A percentile compares a stretch with the other conserved stretches of the same genome.
phyloP scores from a whole-genome alignment of 2,888 invertebrate species.

The Plusia festucae region DNA sequence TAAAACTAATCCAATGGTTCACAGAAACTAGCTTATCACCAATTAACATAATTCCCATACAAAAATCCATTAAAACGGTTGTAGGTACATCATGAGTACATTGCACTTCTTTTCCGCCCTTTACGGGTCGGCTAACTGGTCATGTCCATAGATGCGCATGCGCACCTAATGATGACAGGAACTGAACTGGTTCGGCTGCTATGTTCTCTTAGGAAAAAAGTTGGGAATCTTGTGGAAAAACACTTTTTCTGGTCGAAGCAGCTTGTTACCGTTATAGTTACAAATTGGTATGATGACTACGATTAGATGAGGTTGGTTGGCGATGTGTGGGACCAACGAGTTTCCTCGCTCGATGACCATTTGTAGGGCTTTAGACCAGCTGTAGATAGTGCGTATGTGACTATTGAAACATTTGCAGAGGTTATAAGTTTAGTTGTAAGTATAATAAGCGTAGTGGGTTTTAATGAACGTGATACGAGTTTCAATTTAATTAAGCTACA shows the following conservation, averaged over 20 bases:
- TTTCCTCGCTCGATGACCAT: not conserved
- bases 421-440: not conserved
- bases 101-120: constrained; percentile 54
- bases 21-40: constrained; percentile 19
- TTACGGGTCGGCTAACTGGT: constrained; percentile 54
- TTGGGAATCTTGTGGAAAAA: constrained; percentile 46
- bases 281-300: constrained; percentile 50
- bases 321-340: constrained; percentile 33
- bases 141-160: constrained; percentile 60
- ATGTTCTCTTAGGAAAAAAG: constrained; percentile 58
- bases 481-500: not conserved
- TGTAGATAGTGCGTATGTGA: not conserved
- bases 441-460: not conserved
- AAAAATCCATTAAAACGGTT: constrained; percentile 51
- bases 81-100: constrained; percentile 48
- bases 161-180: constrained; percentile 73
- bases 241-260: constrained; percentile 50
- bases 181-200: constrained; percentile 69
- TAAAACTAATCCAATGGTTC: constrained; percentile 10
- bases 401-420: not conserved
- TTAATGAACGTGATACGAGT: not conserved
- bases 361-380: not conserved
- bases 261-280: constrained; percentile 50
- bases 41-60: constrained; percentile 52
- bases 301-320: constrained; percentile 30